Percentiles rank a stretch among this genome's conserved stretches.
Conservation (phyloP, 1,140 invertebrate genomes). For the Sweltsa coloradensis region DNA sequence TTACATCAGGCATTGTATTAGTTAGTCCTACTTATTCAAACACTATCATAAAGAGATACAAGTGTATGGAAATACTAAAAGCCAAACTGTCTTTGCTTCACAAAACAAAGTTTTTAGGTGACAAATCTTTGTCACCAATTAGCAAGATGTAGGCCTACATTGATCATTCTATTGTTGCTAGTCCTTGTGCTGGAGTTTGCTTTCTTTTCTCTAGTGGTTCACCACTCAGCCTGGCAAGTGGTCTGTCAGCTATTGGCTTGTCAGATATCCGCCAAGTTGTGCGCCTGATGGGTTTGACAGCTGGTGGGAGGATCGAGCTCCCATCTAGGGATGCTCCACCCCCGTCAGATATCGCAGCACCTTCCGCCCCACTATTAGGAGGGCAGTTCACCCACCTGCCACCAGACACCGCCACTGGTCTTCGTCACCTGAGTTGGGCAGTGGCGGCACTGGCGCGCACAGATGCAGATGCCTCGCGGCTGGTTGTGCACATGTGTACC, state of each 20-base stretch:
- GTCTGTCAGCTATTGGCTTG: conserved; percentile 42
- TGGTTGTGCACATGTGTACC: conserved; percentile 46
- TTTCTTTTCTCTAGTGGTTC: conserved; percentile 28
- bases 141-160: too few species aligned
- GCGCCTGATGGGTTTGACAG: conserved; percentile 47
- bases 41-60: too few species aligned
- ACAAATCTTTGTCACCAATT: not conserved
- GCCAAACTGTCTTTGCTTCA: too few species aligned
- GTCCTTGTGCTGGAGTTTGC: not conserved
- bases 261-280: conserved; percentile 45
- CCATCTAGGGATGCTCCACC: not conserved
- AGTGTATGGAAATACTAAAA: too few species aligned
- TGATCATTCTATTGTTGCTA: too few species aligned
- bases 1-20: too few species aligned
- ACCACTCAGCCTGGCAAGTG: conserved; percentile 35
- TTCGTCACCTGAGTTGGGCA: conserved; percentile 39
- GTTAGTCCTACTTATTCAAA: too few species aligned
- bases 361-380: conserved; percentile 1
- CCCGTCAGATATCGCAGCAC: not conserved
- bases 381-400: conserved; percentile 18
- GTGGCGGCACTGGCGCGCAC: conserved; percentile 42
- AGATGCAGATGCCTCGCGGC: conserved; percentile 37
- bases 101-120: too few species aligned
- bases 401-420: conserved; percentile 26
- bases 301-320: conserved; percentile 37